phyloP scores from a whole-genome alignment of 1,140 invertebrate genomes.

The Babylonia areolata region DNA sequence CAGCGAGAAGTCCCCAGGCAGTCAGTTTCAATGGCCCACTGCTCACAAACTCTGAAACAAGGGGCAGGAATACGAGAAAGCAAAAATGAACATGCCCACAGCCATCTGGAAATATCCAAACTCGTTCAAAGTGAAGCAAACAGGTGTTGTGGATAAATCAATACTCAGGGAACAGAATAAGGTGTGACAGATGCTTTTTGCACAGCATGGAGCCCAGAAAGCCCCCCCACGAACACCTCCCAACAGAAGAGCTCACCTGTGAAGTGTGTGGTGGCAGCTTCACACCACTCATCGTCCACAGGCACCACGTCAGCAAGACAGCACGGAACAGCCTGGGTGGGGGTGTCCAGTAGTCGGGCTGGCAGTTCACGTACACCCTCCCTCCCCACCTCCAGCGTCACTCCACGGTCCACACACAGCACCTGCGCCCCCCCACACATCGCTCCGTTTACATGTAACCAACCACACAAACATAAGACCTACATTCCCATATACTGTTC shows the following conservation, averaged over 20 bases:
- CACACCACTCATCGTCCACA: conserved; percentile 46
- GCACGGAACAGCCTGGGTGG: conserved; percentile 50
- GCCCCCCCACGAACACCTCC: too few relatives aligned
- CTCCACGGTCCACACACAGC: conserved; percentile 48
- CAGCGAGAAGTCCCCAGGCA: not conserved
- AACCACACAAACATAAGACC: too few relatives aligned
- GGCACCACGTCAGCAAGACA: conserved; percentile 52
- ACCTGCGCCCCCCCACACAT: too few relatives aligned
- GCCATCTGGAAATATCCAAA: too few relatives aligned
- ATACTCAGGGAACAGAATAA: too few relatives aligned
- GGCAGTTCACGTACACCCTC: conserved; percentile 43
- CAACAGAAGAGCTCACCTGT: conserved; percentile 33
- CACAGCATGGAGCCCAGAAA: too few relatives aligned
- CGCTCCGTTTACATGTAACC: too few relatives aligned
- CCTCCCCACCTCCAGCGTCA: conserved; percentile 24
- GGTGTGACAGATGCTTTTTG: too few relatives aligned
- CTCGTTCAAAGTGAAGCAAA: too few relatives aligned
- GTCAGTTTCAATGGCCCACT: not conserved
- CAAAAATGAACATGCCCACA: too few relatives aligned
- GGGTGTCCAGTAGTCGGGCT: conserved; percentile 31
- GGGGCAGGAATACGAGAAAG: not conserved
- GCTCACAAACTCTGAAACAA: conserved; percentile 20
- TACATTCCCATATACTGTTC: too few relatives aligned
- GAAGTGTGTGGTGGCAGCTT: conserved; percentile 44
- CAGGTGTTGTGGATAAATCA: too few relatives aligned